Evolutionary conservation across 2,888 invertebrate genomes (phyloP).

Genomic region (Cactoblastis cactorum): DNA sequence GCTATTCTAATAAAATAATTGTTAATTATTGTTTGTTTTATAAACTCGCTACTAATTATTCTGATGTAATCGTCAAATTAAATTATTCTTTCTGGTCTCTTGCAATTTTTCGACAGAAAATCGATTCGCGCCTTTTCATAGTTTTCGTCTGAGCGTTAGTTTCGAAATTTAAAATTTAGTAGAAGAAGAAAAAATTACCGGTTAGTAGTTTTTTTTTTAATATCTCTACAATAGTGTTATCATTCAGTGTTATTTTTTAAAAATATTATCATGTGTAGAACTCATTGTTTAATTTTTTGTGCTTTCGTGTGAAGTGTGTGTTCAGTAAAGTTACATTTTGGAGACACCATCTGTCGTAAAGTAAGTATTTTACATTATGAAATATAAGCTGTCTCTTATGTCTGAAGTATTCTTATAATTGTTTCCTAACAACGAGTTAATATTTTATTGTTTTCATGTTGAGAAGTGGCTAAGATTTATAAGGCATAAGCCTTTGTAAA

Average conservation of each 20-base stretch:
- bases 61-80: conserved; percentile 8
- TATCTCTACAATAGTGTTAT: background rate
- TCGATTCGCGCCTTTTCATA: conserved; percentile 30
- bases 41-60: conserved; percentile 12
- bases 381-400: no score
- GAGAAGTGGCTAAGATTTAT: no score
- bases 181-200: background rate
- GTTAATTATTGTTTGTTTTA: background rate
- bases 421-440: no score
- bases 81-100: conserved; percentile 3
- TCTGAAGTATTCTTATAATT: no score
- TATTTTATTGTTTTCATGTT: no score
- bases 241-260: conserved; percentile 30
- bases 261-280: conserved; percentile 44
- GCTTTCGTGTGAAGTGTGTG: conserved; percentile 54
- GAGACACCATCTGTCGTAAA: conserved; percentile 76
- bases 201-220: background rate
- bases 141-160: conserved; percentile 18
- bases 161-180: conserved; percentile 21
- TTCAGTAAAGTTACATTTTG: conserved; percentile 54
- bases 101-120: conserved; percentile 19
- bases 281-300: conserved; percentile 44
- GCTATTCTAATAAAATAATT: conserved; percentile 25
- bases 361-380: conserved; percentile 39
- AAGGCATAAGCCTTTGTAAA: no score